Base-by-base conservation (phyloP, 53 echinoderm and acorn worm genomes). In the Actinopyga echinites region DNA sequence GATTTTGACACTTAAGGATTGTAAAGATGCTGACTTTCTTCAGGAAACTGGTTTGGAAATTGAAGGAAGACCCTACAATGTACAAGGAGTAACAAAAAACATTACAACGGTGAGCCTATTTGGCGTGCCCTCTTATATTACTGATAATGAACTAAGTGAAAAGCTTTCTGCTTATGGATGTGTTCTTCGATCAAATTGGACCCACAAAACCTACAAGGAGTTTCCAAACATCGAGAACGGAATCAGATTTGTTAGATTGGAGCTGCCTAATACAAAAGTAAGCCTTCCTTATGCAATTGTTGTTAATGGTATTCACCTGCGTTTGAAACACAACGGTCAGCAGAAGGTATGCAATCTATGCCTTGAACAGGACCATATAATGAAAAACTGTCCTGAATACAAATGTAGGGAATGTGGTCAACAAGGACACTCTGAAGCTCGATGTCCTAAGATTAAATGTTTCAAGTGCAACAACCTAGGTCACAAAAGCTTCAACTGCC, bases 401-500 rank as follows among this genome's bases (percentile, higher is more conserved):
- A 49, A 23, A 8, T 75, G 75, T 24, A 75, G 23, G 12, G 75
- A 53, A 45, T 75, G 53, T 52, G 40, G 40, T 11, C 23, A 26
- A 17, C 75, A 75, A 52, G 75, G 75, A 15, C 75, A 75, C 30
- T 40, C 22, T 9, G 75, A 52, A 15, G 25, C 22, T 15, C 25
- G 53, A 6, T 75, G 75, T 19, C 75, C 75, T 3, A 15, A 24
- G 11, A 45, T 49, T 29, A 74, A 75, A 43, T 75, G 75, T 5
- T 75, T 24, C 25, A 49, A 29, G 24, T 75, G 75, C 30, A 21
- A 49, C 6, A 28, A 75, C 3, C 10, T 49, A 5, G 75, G 54
- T 4, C 75, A 75, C 44, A 75, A 75, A 75, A 75, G 75, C 29
- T 75, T 75, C 29, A 10, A 11, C 25, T 74, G 75, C 43, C 69